Evolutionary conservation across 2,113 vertebrate genomes (phyloP).

Genomic region (Cyanocitta stelleri): DNA sequence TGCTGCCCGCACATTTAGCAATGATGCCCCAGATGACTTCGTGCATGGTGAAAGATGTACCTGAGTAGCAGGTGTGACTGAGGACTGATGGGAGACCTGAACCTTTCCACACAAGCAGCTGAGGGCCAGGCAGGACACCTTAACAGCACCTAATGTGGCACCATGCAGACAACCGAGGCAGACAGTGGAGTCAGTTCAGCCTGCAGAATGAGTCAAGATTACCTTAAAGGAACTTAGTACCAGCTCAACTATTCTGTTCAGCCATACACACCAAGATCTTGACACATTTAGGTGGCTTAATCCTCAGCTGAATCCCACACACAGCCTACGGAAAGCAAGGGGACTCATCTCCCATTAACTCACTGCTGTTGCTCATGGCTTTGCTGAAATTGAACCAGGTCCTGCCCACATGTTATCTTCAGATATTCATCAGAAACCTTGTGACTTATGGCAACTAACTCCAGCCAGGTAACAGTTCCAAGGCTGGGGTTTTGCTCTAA

Average conservation of each 20-base stretch:
- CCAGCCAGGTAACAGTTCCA: neutral
- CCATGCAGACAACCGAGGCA: neutral
- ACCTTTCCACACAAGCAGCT: neutral
- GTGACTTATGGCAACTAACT: neutral
- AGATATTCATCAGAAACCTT: neutral
- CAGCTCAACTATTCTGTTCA: neutral
- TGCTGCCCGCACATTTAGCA: neutral
- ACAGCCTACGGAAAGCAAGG: neutral
- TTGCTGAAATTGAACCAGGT: neutral
- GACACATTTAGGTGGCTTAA: neutral
- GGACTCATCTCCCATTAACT: neutral
- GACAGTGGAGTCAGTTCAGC: neutral
- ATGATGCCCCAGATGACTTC: neutral
- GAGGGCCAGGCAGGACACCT: neutral
- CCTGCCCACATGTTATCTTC: neutral
- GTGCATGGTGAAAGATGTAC: neutral
- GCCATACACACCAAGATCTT: neutral
- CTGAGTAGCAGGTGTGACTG: neutral
- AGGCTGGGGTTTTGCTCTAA: neutral
- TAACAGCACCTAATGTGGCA: neutral
- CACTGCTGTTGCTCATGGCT: neutral
- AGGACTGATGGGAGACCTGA: neutral
- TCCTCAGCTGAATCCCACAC: neutral
- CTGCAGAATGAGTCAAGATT: neutral
- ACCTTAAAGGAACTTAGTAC: neutral